Evolutionary conservation across 2,888 invertebrate genomes (phyloP), one percentile per base, ranked within the genome.

Genomic region (Eilema griseolum): DNA sequence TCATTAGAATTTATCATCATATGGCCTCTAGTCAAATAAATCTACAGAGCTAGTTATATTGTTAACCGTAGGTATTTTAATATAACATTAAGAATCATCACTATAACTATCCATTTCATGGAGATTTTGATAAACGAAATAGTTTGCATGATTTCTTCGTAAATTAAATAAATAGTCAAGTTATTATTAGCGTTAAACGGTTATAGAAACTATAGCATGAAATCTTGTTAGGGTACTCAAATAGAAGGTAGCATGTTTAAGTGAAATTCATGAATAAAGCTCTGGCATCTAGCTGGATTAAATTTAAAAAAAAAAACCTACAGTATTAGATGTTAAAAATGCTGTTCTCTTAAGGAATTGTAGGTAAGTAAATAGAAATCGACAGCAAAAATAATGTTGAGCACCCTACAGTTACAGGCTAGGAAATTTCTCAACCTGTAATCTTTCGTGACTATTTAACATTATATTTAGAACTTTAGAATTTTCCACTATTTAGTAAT

Each of bases 221-320:
- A 64, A 8, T 78, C 66, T 75, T 81, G 74, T 73, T 71, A 74
- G 77, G 80, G 74, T 77, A 75, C 82, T 82, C 77, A 75, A 81
- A 75, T 74, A 76, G 70, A 83, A 75, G 84, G 84, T 82, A 86
- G 88, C 88, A 88, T 88, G 89, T 84, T 81, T 75, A 75, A 81
- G 79, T 84, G 83, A 79, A 73, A 72, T 72, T 73, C n/a, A 61
- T 60, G 5, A 66, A 72, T 59, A n/a, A 61, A 26, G 56, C 12
- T 73, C 33, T n/a, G 26, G 26, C 20, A 62, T 52, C 23, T 60
- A 16, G 73, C 24, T 68, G 56, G 61, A 62, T 67, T 37, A 69
- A 60, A n/a, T n/a, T n/a, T 28, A 66, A 62, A 14, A 52, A 66
- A 62, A 14, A 52, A 52, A 46, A 28, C 73, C 67, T 64, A 52